Conservation (phyloP, 2,797 vertebrate genomes). For the Ispidina lecontei region DNA sequence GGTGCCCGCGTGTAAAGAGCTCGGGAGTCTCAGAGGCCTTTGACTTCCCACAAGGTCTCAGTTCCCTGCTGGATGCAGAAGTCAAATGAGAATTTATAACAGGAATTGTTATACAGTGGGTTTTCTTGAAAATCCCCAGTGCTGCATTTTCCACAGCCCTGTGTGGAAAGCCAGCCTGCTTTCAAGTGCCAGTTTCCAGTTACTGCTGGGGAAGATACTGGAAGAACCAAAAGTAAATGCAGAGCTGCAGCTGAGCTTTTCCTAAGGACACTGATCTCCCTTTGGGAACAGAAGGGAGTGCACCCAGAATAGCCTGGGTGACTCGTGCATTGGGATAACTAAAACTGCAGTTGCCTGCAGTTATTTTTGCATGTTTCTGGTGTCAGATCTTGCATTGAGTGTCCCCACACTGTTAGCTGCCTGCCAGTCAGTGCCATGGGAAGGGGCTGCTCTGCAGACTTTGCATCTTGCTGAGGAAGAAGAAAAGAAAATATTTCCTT, state of each 20-base stretch:
- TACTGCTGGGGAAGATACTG: neutral
- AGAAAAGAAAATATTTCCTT: neutral
- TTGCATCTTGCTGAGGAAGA: neutral
- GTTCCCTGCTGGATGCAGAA: neutral
- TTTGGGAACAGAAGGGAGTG: neutral
- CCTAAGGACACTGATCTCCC: neutral
- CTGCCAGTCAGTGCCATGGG: neutral
- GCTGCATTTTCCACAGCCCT: neutral
- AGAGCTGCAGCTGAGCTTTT: conserved; percentile 54
- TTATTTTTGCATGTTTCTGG: conserved; percentile 10
- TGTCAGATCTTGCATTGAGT: neutral
- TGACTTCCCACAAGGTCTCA: accelerated
- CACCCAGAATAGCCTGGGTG: conserved; percentile 16
- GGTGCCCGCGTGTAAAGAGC: neutral
- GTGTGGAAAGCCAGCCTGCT: neutral
- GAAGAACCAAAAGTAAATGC: neutral
- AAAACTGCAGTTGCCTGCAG: neutral
- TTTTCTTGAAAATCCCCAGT: neutral
- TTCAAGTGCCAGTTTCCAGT: neutral
- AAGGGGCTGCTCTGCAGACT: neutral
- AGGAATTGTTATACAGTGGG: neutral
- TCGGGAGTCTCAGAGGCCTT: neutral
- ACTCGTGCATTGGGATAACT: neutral
- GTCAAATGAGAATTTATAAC: neutral
- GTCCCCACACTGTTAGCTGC: too few relatives aligned